Evolutionary conservation across 2,797 vertebrate species (phyloP).

Genomic region (Hydrocynus forskahlii): DNA sequence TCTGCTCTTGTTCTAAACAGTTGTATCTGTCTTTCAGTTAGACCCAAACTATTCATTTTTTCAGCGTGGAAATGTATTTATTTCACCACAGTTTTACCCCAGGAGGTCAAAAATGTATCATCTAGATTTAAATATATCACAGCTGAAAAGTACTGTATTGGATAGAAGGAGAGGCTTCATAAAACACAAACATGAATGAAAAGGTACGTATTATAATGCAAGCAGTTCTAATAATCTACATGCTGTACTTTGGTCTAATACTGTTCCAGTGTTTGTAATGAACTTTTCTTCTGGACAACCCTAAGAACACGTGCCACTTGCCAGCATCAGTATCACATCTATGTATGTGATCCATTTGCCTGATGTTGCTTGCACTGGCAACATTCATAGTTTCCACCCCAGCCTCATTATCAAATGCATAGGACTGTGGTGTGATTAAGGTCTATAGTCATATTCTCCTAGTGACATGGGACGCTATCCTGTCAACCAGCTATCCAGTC

Average conservation of each 20-base stretch:
- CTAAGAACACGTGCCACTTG: not conserved
- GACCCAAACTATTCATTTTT: too few relatives aligned
- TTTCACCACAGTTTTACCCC: not conserved
- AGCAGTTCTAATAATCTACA: not conserved
- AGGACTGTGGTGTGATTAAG: conserved; percentile 35
- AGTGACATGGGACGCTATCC: conserved; percentile 21
- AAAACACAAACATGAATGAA: too few relatives aligned
- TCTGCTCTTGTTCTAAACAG: too few relatives aligned
- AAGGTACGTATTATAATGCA: not conserved
- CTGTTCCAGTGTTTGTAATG: not conserved
- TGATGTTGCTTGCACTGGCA: conserved; percentile 1
- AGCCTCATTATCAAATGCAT: conserved; percentile 35
- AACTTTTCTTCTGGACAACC: conserved; percentile 12
- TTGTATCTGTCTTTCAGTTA: too few relatives aligned
- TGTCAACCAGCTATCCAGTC: conserved; percentile 40
- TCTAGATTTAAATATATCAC: not conserved
- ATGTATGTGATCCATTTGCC: not conserved
- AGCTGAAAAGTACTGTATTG: not conserved
- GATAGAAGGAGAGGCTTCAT: too few relatives aligned
- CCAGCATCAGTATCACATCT: not conserved
- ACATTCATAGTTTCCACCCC: not conserved
- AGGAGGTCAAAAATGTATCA: not conserved
- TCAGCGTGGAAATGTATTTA: too few relatives aligned
- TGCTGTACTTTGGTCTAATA: not conserved
- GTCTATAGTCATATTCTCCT: conserved; percentile 27